Percentiles rank a stretch among this genome's conserved stretches.
Evolutionary conservation across 2,113 vertebrate genomes (phyloP).

Genomic region (Pluvianellus socialis): DNA sequence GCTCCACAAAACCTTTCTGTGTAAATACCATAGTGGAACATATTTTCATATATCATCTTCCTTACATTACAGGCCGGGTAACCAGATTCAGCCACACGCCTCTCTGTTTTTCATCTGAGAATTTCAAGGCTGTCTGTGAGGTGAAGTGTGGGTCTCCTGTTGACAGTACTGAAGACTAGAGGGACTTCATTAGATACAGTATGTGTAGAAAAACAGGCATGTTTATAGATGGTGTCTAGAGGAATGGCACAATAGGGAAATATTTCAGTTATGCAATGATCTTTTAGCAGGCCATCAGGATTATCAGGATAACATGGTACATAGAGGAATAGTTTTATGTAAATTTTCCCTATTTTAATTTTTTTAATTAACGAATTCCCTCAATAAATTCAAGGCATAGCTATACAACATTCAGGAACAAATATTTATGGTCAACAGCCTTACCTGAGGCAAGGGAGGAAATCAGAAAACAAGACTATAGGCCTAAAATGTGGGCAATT

Average conservation of each 20-base stretch:
- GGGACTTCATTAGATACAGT: neutral
- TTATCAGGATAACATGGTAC: neutral
- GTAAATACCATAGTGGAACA: neutral
- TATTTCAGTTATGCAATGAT: neutral
- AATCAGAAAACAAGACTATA: neutral
- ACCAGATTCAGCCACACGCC: neutral
- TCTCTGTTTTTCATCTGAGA: neutral
- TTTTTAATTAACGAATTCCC: neutral
- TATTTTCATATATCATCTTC: neutral
- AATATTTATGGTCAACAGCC: neutral
- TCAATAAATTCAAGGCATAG: neutral
- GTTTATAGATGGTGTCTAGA: neutral
- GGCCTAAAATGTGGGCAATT: neutral
- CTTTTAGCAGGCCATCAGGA: neutral
- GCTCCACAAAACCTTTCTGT: neutral
- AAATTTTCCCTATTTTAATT: neutral
- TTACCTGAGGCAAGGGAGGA: neutral
- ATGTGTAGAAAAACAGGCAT: neutral
- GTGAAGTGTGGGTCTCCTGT: neutral
- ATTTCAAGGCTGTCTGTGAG: neutral
- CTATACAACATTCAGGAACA: neutral
- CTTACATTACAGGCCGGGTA: neutral
- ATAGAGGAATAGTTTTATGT: neutral
- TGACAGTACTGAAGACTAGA: neutral
- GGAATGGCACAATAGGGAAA: neutral